A percentile compares a stretch with the other conserved stretches of the same genome.
These are phyloP conservation scores for Idaea dimidiata DNA, from an alignment of 2,888 invertebrate genomes.

Conservation along the genomic window DNA sequence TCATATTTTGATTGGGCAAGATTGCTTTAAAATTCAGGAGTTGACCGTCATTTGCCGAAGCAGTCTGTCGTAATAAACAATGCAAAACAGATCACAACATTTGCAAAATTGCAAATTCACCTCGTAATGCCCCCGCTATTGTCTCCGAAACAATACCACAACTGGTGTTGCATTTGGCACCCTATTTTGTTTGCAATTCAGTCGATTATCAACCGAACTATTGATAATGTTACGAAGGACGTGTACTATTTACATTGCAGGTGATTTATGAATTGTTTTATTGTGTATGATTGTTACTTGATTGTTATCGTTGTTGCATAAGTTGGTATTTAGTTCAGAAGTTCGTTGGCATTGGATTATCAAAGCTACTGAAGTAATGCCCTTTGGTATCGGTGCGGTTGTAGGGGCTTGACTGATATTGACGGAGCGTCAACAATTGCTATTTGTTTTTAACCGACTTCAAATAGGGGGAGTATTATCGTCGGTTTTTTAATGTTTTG, in stretches of 20 bases:
- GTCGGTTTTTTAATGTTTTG: no score
- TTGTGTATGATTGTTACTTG: slow-evolving; percentile 18
- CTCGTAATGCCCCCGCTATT: slow-evolving; percentile 46
- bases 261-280: slow-evolving; percentile 17
- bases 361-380: not conserved
- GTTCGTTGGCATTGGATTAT: slow-evolving; percentile 14
- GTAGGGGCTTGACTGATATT: not conserved
- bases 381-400: not conserved
- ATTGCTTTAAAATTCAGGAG: not conserved
- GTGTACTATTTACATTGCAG: slow-evolving; percentile 10
- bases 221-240: not conserved
- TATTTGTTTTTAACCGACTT: not conserved
- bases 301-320: slow-evolving; percentile 24
- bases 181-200: not conserved
- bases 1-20: not conserved
- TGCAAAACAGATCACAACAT: slow-evolving; percentile 23
- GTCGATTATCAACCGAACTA: not conserved
- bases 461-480: no score
- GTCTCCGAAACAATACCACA: slow-evolving; percentile 46
- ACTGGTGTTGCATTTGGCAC: slow-evolving; percentile 10
- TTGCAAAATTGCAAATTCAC: slow-evolving; percentile 38
- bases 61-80: slow-evolving; percentile 3
- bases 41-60: not conserved
- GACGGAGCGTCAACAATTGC: not conserved
- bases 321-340: slow-evolving; percentile 16